phyloP scores from a whole-genome alignment of 2,113 vertebrate species.

The Trogon surrucura region DNA sequence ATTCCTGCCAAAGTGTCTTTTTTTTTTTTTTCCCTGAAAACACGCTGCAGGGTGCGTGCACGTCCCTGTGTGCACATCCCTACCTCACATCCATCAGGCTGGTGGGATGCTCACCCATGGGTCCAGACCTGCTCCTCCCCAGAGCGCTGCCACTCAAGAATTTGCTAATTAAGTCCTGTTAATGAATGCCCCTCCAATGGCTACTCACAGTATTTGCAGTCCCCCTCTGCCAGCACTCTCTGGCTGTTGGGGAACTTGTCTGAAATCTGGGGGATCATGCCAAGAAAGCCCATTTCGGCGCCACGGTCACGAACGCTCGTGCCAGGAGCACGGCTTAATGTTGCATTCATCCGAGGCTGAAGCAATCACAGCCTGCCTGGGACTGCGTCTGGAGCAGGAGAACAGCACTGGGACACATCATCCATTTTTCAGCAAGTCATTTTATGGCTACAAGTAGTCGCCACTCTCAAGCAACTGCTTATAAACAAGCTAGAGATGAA shows the following conservation, averaged over 20 bases:
- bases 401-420: neutral
- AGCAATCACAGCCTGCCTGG: neutral
- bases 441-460: neutral
- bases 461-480: neutral
- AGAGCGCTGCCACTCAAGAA: neutral
- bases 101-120: neutral
- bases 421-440: neutral
- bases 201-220: constrained; percentile 11
- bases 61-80: accelerated
- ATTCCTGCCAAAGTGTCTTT: neutral
- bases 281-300: constrained; percentile 7
- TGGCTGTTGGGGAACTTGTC: neutral
- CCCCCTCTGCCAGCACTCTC: neutral
- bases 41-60: accelerated
- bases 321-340: neutral
- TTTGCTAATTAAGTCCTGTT: constrained; percentile 25
- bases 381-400: neutral
- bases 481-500: neutral
- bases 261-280: neutral
- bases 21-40: neutral
- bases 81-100: accelerated
- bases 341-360: neutral
- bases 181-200: neutral
- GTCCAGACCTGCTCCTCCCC: neutral
- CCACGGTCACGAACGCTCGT: neutral